Conservation (phyloP, 2,888 invertebrate species). For the Acheta domesticus region DNA sequence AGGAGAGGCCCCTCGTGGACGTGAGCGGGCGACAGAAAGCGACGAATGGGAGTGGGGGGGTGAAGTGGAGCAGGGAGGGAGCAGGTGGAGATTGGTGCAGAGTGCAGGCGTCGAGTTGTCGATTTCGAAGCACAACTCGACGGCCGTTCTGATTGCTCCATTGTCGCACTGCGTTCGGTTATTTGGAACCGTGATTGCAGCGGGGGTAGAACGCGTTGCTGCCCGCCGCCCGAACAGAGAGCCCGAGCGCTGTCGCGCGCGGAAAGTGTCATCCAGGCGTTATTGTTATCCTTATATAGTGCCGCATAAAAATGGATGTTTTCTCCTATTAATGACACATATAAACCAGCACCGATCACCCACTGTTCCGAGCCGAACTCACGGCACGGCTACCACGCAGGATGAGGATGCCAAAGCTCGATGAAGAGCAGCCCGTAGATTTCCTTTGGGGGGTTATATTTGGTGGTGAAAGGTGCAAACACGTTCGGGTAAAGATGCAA, state of each 20-base stretch:
- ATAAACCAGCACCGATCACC: no score
- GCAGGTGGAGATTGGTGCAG: background rate
- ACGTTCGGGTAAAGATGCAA: no score
- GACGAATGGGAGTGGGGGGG: background rate
- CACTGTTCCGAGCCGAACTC: no score
- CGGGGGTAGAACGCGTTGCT: background rate
- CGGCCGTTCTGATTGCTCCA: background rate
- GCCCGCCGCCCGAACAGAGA: background rate
- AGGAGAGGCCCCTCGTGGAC: background rate
- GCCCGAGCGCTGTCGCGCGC: background rate
- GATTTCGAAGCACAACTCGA: background rate
- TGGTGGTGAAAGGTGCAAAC: no score
- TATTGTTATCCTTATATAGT: background rate
- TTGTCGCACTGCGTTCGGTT: background rate
- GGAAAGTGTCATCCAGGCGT: background rate
- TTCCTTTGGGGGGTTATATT: no score
- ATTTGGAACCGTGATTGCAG: conserved; percentile 2
- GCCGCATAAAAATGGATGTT: no score
- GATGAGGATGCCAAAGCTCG: no score
- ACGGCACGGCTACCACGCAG: no score
- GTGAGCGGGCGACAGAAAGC: background rate
- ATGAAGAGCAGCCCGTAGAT: no score
- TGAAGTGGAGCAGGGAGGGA: background rate
- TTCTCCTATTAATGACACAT: no score
- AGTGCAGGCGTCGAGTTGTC: background rate